Evolutionary conservation across 1,140 invertebrate species (phyloP), one percentile per base, ranked within the genome.

Genomic region (Phymorhynchus buccinoides): DNA sequence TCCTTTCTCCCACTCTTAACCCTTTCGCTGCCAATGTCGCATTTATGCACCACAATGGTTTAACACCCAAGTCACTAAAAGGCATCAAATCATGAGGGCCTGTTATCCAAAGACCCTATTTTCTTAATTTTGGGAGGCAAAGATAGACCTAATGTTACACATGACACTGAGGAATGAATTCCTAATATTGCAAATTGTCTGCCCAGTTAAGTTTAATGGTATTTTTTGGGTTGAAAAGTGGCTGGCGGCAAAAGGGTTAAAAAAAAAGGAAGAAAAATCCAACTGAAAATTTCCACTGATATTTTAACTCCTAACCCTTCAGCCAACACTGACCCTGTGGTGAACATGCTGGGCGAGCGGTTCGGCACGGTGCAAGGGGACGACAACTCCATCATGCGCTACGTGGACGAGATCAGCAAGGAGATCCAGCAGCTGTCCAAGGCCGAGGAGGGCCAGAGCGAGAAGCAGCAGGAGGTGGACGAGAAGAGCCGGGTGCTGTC

Each of bases 291-390:
- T 56, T 27, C 52, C 52, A 56, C 27, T 27, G 52, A 56, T n/a
- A n/a, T n/a, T n/a, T n/a, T n/a, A 48, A 48, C 6, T 48, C 44
- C 44, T 80, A n/a, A 52, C 30, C 22, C 35, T 75, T 41, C 86
- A 93, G 92, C 89, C 41, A 93, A 93, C 86, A 82, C 86, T 44
- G 93, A 93, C 88, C 92, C 92, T n/a, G 88, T 91, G 18, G 88
- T 89, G 18, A 91, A 90, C 75, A 93, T 93, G 87, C 87, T 92
- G 12, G 93, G 93, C 41, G 92, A 93, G 62, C 88, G 92, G 66
- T 93, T 93, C 89, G 91, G 91, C 41, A 91, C 90, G 22, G 90
- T 92, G 1, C 88, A 90, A 83, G 90, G 90, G 14, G 88, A 91
- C 44, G 92, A 93, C 85, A 91, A 90, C 30, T 90, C 92, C 9